Evolutionary conservation across 2,113 vertebrate genomes (phyloP), one percentile per base, ranked within the genome.

Genomic region (Thomomys bottae): DNA sequence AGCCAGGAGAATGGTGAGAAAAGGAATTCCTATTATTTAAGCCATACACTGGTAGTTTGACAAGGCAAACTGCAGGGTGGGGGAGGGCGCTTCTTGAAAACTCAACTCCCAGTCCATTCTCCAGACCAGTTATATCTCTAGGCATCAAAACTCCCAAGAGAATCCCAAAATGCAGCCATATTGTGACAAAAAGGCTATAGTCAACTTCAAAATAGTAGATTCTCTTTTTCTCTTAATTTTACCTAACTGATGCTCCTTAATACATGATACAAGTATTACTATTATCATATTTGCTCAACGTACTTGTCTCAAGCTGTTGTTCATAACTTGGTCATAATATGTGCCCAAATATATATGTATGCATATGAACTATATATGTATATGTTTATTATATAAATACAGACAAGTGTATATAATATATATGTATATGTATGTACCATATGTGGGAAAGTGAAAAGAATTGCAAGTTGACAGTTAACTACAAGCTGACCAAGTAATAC

Each of bases 221-320:
- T 75, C 67, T 70, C 18, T 78, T 54, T 79, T 21, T 40, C 32
- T 84, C 78, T 87, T 26, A 23, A 59, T 77, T 94, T 90, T 24
- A 78, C 40, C 82, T 83, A 75, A 54, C 32, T 49, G 24, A 59
- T 15, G 1, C 49, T 70, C 10, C 18, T 11, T n/a, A n/a, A n/a
- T n/a, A n/a, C 14, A 84, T 32, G 81, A 21, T 30, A 73, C 15
- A 63, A 70, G 49, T 54, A 87, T 73, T 79, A n/a, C 21, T 32
- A 83, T 70, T 23, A 7, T 67, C 45, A 91, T 77, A 64, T 61
- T 71, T 81, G 68, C 3, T 79, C 14, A 3, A 61, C 79, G 26
- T 78, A 61, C 90, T 88, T 84, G 12, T 78, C 36, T 82, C 73
- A 23, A 14, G 71, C 94, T 95, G 34, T 10, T 81, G 8, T 66